phyloP scores from a whole-genome alignment of 53 echinoderm and acorn worm genomes.

The Zoroaster sp. region DNA sequence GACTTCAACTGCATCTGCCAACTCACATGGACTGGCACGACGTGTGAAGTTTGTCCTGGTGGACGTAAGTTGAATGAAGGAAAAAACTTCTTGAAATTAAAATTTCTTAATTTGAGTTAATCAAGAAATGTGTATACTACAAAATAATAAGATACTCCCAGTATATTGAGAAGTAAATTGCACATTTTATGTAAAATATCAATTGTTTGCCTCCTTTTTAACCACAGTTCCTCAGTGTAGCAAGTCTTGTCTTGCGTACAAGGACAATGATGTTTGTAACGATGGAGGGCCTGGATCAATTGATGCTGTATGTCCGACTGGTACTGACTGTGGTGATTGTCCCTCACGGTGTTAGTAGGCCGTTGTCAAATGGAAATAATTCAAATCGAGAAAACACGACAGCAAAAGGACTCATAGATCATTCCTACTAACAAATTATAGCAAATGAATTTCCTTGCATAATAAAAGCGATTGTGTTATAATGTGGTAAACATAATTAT shows the following conservation, averaged over 20 bases:
- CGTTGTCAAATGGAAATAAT: no score
- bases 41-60: neutral
- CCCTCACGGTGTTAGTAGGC: neutral
- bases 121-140: neutral
- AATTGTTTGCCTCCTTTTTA: neutral
- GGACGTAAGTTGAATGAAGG: neutral
- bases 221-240: neutral
- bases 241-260: neutral
- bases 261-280: slow-evolving; percentile 11
- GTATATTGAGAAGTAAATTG: no score
- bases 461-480: no score
- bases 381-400: no score
- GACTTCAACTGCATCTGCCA: slow-evolving; percentile 13
- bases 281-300: neutral
- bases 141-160: neutral
- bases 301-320: neutral
- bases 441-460: no score
- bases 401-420: no score
- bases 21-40: neutral
- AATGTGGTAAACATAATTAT: no score
- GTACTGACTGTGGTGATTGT: slow-evolving; percentile 21
- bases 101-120: no score
- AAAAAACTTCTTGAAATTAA: no score
- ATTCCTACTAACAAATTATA: no score
- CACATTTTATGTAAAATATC: neutral